Percentiles rank a stretch among this genome's conserved stretches.
Conservation (phyloP, 2,888 invertebrate species). For the Drosophila nigricruria region DNA sequence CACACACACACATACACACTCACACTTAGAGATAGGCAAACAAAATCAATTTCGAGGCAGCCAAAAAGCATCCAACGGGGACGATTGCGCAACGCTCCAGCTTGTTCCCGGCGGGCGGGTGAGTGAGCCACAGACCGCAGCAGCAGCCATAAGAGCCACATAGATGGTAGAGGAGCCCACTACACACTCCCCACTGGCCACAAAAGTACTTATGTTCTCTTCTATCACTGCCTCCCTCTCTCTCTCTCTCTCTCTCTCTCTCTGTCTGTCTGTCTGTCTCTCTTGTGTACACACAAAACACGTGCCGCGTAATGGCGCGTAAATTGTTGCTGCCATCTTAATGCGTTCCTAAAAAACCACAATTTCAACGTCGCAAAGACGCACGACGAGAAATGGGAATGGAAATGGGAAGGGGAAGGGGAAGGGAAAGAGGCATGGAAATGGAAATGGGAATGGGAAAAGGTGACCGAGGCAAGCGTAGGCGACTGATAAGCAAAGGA, state of each 20-base stretch:
- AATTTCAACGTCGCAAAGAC: constrained; percentile 55
- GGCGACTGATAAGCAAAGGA: constrained; percentile 50
- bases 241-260: background rate
- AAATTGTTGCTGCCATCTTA: constrained; percentile 79
- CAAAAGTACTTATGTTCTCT: constrained; percentile 37
- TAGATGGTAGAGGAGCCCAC: background rate
- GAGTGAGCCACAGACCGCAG: constrained; percentile 9
- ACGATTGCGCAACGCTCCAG: constrained; percentile 50
- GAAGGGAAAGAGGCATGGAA: background rate
- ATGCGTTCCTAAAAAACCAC: constrained; percentile 74
- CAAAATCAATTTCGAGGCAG: constrained; percentile 63
- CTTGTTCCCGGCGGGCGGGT: background rate
- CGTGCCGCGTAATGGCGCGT: constrained; percentile 73
- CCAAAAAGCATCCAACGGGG: constrained; percentile 41
- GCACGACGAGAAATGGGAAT: background rate
- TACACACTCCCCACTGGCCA: constrained; percentile 25
- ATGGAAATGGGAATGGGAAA: background rate
- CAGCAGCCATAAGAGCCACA: constrained; percentile 21
- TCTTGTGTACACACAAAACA: constrained; percentile 21
- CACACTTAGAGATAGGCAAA: constrained; percentile 18
- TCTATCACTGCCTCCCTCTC: background rate
- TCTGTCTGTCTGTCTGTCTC: background rate
- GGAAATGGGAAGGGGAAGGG: background rate
- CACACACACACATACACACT: constrained; percentile 6
- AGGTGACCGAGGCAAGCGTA: constrained; percentile 14